These are phyloP conservation scores for Anser brachyrhynchus DNA, from an alignment of 2,113 vertebrate genomes.

Conservation along the genomic window DNA sequence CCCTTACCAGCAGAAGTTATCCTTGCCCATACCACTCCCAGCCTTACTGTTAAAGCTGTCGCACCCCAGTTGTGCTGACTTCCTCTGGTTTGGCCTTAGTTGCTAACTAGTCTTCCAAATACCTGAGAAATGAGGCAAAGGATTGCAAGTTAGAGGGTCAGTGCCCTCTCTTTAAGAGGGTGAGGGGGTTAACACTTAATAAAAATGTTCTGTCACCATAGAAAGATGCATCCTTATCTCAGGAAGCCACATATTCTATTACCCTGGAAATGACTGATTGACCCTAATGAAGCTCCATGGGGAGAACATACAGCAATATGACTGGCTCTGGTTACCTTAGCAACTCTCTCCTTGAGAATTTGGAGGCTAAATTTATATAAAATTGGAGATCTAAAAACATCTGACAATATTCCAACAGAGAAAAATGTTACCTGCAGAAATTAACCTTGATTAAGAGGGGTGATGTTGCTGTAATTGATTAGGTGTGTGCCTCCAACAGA, in stretches of 20 bases:
- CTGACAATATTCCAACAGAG: constrained; percentile 70
- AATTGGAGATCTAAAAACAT: constrained; percentile 65
- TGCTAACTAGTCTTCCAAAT: constrained; percentile 16
- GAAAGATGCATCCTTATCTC: constrained; percentile 69
- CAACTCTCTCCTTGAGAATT: constrained; percentile 76
- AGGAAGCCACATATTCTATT: constrained; percentile 42
- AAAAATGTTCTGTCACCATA: constrained; percentile 54
- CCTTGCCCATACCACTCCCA: not conserved
- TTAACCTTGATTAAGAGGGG: constrained; percentile 74
- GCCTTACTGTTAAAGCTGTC: not conserved
- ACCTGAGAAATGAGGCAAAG: too few relatives aligned
- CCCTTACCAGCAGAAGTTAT: not conserved
- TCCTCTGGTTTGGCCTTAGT: not conserved
- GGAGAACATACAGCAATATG: constrained; percentile 59
- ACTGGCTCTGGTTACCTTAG: constrained; percentile 76
- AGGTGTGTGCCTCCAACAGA: not conserved
- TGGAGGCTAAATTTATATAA: constrained; percentile 69
- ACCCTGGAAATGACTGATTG: constrained; percentile 72
- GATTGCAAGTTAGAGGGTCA: not conserved
- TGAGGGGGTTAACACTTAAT: constrained; percentile 63
- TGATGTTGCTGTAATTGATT: constrained; percentile 52
- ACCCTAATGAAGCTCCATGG: constrained; percentile 67
- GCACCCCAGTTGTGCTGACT: not conserved
- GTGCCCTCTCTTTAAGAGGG: constrained; percentile 29
- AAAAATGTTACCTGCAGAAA: constrained; percentile 60